phyloP scores from a whole-genome alignment of 2,113 vertebrate genomes.

The Gopherus flavomarginatus region DNA sequence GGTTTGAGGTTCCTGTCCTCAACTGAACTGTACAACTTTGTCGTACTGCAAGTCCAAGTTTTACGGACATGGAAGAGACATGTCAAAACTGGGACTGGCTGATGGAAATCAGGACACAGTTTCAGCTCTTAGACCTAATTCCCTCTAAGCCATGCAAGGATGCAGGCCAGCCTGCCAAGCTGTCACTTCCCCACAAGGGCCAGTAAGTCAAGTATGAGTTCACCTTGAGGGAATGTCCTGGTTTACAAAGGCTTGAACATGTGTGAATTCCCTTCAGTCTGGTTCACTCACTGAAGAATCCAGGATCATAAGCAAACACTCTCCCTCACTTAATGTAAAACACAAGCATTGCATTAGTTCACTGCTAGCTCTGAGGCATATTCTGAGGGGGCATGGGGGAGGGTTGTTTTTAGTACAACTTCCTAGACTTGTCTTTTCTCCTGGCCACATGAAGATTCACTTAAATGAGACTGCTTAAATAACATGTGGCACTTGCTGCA shows the following conservation, averaged over 20 bases:
- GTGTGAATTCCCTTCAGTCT: background rate
- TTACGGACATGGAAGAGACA: background rate
- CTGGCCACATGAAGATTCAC: constrained; percentile 64
- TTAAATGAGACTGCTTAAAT: constrained; percentile 65
- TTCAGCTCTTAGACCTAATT: background rate
- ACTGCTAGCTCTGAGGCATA: background rate
- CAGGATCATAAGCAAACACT: background rate
- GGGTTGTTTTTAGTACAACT: background rate
- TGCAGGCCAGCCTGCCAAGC: background rate
- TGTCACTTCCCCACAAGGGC: background rate
- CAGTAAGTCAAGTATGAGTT: background rate
- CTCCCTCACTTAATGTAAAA: background rate
- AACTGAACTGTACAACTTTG: background rate
- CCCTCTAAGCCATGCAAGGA: background rate
- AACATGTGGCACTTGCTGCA: constrained; percentile 65
- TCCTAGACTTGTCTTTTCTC: background rate
- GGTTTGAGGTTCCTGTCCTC: background rate
- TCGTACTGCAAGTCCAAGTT: background rate
- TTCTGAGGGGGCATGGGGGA: accelerated
- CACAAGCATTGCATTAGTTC: background rate
- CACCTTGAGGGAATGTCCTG: background rate
- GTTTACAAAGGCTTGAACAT: background rate
- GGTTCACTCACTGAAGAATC: background rate
- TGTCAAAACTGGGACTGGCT: background rate
- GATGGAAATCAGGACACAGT: background rate